Conservation (phyloP, 2,888 invertebrate genomes). For the Flabesymbios commensalis region DNA sequence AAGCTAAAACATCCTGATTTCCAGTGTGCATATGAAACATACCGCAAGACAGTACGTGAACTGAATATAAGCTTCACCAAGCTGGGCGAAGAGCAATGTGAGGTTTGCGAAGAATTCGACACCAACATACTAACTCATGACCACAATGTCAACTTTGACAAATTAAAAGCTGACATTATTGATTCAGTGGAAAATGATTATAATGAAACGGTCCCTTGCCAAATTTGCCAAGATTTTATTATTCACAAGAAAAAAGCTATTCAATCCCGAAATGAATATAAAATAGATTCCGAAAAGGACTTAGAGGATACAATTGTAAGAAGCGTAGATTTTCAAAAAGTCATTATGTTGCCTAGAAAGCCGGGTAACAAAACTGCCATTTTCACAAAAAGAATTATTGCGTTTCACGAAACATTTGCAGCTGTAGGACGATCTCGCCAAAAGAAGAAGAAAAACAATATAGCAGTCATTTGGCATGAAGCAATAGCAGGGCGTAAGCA, state of each 20-base stretch:
- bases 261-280: not conserved
- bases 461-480: slow-evolving; percentile 22
- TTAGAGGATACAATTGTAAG: slow-evolving; percentile 4
- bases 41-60: slow-evolving; percentile 8
- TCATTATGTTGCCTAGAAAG: slow-evolving; percentile 25
- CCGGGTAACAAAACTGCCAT: slow-evolving; percentile 16
- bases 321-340: slow-evolving; percentile 27
- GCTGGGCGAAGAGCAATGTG: slow-evolving; percentile 25
- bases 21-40: slow-evolving; percentile 13
- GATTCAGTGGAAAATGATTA: not conserved
- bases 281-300: not conserved
- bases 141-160: not conserved
- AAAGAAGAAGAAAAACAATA: slow-evolving; percentile 10
- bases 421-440: slow-evolving; percentile 11
- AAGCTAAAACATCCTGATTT: not conserved
- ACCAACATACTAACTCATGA: not conserved
- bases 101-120: slow-evolving; percentile 9
- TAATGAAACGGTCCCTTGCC: not conserved
- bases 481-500: slow-evolving; percentile 16
- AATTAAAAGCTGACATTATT: not conserved
- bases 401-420: slow-evolving; percentile 23
- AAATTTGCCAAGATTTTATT: not conserved
- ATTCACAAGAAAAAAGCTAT: not conserved
- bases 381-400: slow-evolving; percentile 16
- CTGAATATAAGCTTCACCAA: slow-evolving; percentile 27